Evolutionary conservation across 2,797 vertebrate genomes (phyloP), one percentile per base, ranked within the genome.

Genomic region (Vireo griseus): DNA sequence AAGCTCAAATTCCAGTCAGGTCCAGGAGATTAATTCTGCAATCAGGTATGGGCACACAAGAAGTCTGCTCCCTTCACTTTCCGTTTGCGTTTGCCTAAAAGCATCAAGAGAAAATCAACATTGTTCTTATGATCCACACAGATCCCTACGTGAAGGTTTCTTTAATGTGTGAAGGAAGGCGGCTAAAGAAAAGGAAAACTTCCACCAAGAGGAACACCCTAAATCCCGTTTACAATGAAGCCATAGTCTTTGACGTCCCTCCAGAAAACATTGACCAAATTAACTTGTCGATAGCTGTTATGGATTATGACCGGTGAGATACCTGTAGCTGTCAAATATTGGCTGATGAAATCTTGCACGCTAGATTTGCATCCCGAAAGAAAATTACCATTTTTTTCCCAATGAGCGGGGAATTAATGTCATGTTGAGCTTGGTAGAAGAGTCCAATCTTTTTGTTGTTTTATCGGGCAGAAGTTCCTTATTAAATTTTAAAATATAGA

Each of bases 101-200:
- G 67, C 31, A 37, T 73, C 50, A 73, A 94, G 78, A 90, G 29
- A 86, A 71, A 73, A 69, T 51, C 72, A 91, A 21, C 48, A 0
- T n/a, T 94, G 21, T 97, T 97, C 88, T 97, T 91, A 3, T 88
- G 88, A 87, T 92, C 96, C 85, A 40, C 72, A 48, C 96, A 99
- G 99, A 99, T 98, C 99, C 99, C 33, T 99, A 99, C 10, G 99
- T 99, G 94, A 99, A 99, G 96, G 99, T 99, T 96, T 99, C 99
- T 13, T 97, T 99, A 81, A 99, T 99, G 99, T 99, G 99, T 91
- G 99, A 99, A 19, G 99, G 99, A 86, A 98, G 99, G 61, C 98
- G 99, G 81, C 97, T 99, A 93, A 99, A 99, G 97, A 99, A 99
- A 97, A 98, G 99, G 94, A 99, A 99, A 98, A 99, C 99, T 7